Evolutionary conservation across 2,888 invertebrate species (phyloP).

Genomic region (Erannis defoliaria): DNA sequence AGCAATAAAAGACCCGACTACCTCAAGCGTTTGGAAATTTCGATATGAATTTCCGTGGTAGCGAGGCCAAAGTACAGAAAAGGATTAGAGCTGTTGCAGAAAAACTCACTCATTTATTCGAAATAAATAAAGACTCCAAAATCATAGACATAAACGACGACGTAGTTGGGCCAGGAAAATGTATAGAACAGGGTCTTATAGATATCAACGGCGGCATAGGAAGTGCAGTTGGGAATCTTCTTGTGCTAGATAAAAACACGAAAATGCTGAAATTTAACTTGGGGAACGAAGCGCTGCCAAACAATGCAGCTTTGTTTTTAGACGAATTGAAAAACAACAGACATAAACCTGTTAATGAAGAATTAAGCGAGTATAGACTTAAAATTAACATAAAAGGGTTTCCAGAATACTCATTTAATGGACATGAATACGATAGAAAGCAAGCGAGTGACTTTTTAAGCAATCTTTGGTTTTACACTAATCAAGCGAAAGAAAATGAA

Average conservation of each 20-base stretch:
- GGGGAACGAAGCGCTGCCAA: conserved; percentile 30
- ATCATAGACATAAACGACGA: conserved; percentile 46
- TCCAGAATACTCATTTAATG: conserved; percentile 52
- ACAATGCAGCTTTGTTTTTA: conserved; percentile 49
- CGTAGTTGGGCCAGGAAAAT: conserved; percentile 47
- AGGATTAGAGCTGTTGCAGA: conserved; percentile 37
- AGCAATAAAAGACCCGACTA: conserved; percentile 44
- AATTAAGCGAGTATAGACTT: conserved; percentile 44
- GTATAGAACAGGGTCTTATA: conserved; percentile 48
- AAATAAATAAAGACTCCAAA: conserved; percentile 21
- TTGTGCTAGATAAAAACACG: conserved; percentile 45
- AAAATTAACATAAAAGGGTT: conserved; percentile 50
- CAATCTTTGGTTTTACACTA: conserved; percentile 59
- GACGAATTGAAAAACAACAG: conserved; percentile 19
- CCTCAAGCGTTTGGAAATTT: conserved; percentile 54
- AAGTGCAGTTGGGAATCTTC: conserved; percentile 56
- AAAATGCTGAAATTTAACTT: conserved; percentile 49
- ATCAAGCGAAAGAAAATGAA: conserved; percentile 55
- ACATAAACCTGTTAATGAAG: conserved; percentile 7
- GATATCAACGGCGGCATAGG: conserved; percentile 53
- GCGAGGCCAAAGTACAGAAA: conserved; percentile 29
- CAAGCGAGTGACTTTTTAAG: conserved; percentile 52
- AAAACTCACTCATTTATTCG: conserved; percentile 33
- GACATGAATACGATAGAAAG: conserved; percentile 49
- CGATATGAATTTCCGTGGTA: conserved; percentile 48